Conservation (phyloP, 2,113 vertebrate species). For the Meriones unguiculatus region DNA sequence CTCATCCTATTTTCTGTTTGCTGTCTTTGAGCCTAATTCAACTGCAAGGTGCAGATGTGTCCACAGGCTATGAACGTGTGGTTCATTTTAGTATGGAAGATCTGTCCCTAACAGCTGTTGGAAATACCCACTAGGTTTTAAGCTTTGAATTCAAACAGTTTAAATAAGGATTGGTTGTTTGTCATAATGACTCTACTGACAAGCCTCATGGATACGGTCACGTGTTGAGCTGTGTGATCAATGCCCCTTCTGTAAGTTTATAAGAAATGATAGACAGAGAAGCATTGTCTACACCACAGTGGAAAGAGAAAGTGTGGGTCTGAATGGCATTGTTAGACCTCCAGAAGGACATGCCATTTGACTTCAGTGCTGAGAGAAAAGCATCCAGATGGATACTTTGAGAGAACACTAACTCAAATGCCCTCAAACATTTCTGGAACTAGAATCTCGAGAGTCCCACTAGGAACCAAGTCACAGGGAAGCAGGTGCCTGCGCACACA, state of each 20-base stretch:
- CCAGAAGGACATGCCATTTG: conserved; percentile 69
- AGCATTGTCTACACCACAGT: not conserved
- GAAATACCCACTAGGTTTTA: not conserved
- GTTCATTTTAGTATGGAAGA: not conserved
- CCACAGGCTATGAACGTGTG: not conserved
- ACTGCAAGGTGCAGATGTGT: not conserved
- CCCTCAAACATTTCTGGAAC: conserved; percentile 60
- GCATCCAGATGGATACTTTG: conserved; percentile 72
- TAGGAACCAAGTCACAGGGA: conserved; percentile 20
- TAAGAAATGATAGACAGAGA: not conserved
- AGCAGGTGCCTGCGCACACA: conserved; percentile 5
- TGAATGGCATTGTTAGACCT: not conserved
- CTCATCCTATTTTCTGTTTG: not conserved
- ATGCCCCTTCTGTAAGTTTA: not conserved
- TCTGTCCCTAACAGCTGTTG: not conserved
- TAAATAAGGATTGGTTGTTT: conserved; percentile 23
- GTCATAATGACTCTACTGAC: not conserved
- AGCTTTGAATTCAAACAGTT: not conserved
- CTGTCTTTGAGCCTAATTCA: conserved; percentile 23
- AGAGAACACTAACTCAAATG: conserved; percentile 63
- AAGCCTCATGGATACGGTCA: not conserved
- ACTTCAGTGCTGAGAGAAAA: conserved; percentile 75
- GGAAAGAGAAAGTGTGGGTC: not conserved
- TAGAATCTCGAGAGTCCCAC: conserved; percentile 58
- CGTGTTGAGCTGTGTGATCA: not conserved